These are phyloP conservation scores for Andrena camellia DNA, from an alignment of 2,888 invertebrate species.

Conservation along the genomic window DNA sequence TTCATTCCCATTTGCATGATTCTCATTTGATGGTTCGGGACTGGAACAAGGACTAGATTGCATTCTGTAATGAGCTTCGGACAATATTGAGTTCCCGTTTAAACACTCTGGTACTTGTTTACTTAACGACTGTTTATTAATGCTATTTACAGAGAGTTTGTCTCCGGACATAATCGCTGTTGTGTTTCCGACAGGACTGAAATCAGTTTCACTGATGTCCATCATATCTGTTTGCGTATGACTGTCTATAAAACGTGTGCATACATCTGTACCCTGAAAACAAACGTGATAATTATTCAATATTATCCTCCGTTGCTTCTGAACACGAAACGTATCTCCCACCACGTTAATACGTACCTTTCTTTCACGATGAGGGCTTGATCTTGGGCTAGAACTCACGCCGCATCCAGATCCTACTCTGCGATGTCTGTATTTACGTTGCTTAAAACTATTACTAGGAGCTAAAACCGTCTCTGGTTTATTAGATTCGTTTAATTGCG, in stretches of 20 bases:
- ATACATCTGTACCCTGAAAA: slow-evolving; percentile 78
- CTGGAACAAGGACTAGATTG: slow-evolving; percentile 85
- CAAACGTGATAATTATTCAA: background rate
- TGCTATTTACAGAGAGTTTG: slow-evolving; percentile 60
- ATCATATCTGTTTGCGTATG: slow-evolving; percentile 89
- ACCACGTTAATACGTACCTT: slow-evolving; percentile 80
- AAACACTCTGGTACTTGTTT: slow-evolving; percentile 75
- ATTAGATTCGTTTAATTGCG: slow-evolving; percentile 87
- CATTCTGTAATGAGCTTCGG: slow-evolving; percentile 73
- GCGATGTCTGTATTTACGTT: slow-evolving; percentile 87
- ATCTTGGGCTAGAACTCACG: slow-evolving; percentile 86
- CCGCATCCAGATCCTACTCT: slow-evolving; percentile 88
- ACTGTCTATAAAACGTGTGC: slow-evolving; percentile 86
- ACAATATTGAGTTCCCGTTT: slow-evolving; percentile 78
- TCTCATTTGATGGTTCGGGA: slow-evolving; percentile 85
- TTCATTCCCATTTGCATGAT: slow-evolving; percentile 86
- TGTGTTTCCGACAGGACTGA: slow-evolving; percentile 83
- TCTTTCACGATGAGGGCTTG: slow-evolving; percentile 86
- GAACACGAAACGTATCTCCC: background rate
- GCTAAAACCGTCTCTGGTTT: slow-evolving; percentile 87
- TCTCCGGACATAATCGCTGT: slow-evolving; percentile 56
- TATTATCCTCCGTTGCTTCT: background rate
- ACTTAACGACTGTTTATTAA: slow-evolving; percentile 61
- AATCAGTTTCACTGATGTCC: slow-evolving; percentile 65
- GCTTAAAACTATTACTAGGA: slow-evolving; percentile 82